Evolutionary conservation across 2,113 vertebrate genomes (phyloP).

Genomic region (Scopus umbretta): DNA sequence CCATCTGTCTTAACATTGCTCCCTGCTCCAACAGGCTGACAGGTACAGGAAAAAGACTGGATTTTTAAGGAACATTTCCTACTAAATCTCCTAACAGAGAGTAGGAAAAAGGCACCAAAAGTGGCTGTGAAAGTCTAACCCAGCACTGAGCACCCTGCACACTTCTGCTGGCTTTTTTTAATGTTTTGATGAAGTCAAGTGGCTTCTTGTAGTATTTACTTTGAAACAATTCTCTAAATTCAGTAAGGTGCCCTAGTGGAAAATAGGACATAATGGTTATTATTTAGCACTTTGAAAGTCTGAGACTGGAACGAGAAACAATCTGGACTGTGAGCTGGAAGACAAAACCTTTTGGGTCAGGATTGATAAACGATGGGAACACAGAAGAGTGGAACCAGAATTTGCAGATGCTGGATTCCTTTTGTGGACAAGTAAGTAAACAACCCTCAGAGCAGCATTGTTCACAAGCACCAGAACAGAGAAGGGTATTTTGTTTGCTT

Average conservation of each 20-base stretch:
- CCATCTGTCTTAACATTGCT: neutral
- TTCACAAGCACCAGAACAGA: neutral
- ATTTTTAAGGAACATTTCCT: neutral
- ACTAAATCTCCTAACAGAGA: neutral
- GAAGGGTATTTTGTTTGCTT: neutral
- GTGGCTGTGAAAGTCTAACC: neutral
- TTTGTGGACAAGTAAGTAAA: neutral
- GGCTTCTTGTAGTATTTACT: neutral
- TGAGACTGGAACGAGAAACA: neutral
- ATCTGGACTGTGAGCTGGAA: neutral
- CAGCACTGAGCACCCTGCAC: neutral
- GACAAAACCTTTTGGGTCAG: neutral
- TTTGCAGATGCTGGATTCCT: neutral
- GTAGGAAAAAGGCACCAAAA: neutral
- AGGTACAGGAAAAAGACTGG: neutral
- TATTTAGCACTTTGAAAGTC: neutral
- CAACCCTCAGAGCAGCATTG: neutral
- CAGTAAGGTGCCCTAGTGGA: neutral
- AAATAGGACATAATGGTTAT: neutral
- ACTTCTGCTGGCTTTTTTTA: neutral
- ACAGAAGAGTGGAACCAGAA: neutral
- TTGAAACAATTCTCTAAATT: neutral
- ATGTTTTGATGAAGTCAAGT: neutral
- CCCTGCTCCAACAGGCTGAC: neutral
- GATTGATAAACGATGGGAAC: accelerated